Conservation (phyloP, 2,797 vertebrate genomes). For the Masticophis lateralis region DNA sequence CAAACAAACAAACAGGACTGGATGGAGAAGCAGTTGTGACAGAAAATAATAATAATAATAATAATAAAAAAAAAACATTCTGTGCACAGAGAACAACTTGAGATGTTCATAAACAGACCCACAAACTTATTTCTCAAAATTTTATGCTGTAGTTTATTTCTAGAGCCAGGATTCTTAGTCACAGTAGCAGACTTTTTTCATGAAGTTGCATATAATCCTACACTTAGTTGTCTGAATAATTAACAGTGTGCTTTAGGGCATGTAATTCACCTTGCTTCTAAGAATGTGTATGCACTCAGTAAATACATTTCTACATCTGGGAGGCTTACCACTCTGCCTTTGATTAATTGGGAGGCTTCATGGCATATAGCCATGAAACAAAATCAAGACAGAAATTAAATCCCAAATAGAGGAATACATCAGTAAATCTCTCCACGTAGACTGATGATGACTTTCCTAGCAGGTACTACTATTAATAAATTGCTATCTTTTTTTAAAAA, state of each 20-base stretch:
- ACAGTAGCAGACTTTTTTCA: conserved; percentile 19
- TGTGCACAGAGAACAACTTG: neutral
- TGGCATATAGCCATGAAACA: neutral
- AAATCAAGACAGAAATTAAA: neutral
- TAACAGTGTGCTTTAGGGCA: conserved; percentile 35
- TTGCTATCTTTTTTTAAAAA: neutral
- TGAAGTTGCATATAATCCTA: conserved; percentile 33
- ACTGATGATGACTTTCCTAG: neutral
- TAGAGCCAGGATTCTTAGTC: conserved; percentile 31
- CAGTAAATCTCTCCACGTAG: neutral
- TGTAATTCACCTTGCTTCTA: conserved; percentile 28
- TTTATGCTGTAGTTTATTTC: conserved; percentile 4
- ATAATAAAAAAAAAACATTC: neutral
- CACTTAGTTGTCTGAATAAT: conserved; percentile 48
- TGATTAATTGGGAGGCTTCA: conserved; percentile 1
- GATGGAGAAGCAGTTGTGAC: neutral
- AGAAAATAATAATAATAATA: neutral
- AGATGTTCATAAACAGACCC: neutral
- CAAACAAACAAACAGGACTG: neutral
- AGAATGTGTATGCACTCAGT: conserved; percentile 23
- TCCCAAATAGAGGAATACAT: neutral
- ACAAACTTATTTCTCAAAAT: neutral
- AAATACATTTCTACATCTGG: neutral
- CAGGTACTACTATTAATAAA: neutral
- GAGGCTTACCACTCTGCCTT: neutral